Conservation (phyloP, 2,888 invertebrate genomes). For the Protonemura montana region DNA sequence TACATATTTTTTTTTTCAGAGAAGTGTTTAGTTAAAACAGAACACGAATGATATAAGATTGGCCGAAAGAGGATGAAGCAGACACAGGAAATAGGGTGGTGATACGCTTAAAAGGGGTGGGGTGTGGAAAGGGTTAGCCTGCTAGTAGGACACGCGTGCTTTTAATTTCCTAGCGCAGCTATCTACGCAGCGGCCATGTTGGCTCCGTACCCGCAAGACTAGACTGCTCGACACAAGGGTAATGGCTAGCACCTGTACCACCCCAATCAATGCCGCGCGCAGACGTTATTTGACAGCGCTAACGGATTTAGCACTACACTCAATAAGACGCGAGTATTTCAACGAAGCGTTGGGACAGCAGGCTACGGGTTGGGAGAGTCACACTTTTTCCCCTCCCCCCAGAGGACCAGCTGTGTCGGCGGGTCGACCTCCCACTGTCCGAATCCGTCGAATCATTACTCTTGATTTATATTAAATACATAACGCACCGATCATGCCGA, state of each 20-base stretch:
- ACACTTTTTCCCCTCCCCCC: no score
- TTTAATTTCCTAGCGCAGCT: slow-evolving; percentile 28
- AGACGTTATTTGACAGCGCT: no score
- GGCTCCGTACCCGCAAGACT: no score
- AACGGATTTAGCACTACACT: no score
- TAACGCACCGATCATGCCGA: neutral
- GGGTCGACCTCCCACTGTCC: neutral
- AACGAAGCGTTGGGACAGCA: no score
- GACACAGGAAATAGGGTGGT: neutral
- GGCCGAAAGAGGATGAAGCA: neutral
- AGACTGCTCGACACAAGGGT: no score
- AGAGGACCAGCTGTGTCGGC: neutral
- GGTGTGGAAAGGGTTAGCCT: neutral
- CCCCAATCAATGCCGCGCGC: no score
- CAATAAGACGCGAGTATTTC: no score
- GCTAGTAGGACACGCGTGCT: neutral
- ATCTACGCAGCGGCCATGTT: no score
- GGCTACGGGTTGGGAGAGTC: no score
- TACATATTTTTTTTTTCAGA: no score
- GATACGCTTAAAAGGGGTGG: neutral
- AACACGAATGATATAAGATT: neutral
- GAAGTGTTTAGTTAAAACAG: neutral
- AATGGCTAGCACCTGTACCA: no score
- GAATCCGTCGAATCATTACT: neutral
- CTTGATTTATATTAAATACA: neutral